Base-by-base conservation (phyloP, 2,888 invertebrate species). In the Mesoligia furuncula region DNA sequence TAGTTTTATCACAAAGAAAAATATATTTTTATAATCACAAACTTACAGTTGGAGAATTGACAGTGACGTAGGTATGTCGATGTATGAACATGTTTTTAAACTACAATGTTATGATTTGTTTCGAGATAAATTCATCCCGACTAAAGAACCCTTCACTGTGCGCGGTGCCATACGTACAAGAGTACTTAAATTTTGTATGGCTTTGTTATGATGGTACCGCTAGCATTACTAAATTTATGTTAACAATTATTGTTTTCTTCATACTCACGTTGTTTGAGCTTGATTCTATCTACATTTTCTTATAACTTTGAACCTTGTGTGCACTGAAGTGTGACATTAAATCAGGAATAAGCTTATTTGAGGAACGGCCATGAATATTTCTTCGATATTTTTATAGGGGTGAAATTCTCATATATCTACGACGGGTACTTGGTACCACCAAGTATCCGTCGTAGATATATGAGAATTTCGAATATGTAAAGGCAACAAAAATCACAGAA, bases 251-350 rank as follows among this genome's bases (percentile, higher is more conserved):
- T 27, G 9, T 75, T 75, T 54, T 36, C 42, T 36, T 45, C 17
- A 2, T 27, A 17, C 31, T 27, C 0, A 45, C n/a, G 7, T 54
- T 9, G 15, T 9, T 42, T 20, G 20, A 57, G 8, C 64, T 65
- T 65, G 36, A 57, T 65, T 17, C 39, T 64, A 24, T 54, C 17
- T 17, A 69, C 20, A 57, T 48, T 48, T 57, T 20, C 27, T 45
- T 61, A 24, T 45, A 45, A 57, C 36, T 67, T 67, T 57, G 39
- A 80, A 31, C 48, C 45, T 48, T 36, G 54, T 73, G 74, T 57
- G 61, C 79, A 62, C 61, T 79, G 79, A 67, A 73, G 67, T 67
- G 31, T 73, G 51, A 48, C 67, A 79, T 73, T 79, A 48, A 72
- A 73, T 79, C 74, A 67, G 54, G 74, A 45, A 62, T 45, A 62